A percentile compares a stretch with the other conserved stretches of the same genome.
phyloP scores from a whole-genome alignment of 2,113 vertebrate genomes.

The Pomatorhinus ruficollis region DNA sequence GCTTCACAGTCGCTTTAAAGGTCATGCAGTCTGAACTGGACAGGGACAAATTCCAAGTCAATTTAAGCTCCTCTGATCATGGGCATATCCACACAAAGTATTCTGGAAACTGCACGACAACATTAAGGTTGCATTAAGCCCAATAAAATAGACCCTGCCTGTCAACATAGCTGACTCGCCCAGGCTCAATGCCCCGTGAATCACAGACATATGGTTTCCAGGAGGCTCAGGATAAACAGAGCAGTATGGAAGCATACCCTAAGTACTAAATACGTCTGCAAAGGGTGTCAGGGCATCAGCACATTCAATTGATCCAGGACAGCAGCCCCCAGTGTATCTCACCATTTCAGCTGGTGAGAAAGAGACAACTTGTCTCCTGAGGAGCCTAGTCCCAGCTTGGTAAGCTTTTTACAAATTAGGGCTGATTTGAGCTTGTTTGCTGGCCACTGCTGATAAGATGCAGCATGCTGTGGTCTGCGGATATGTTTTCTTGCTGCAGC shows the following conservation, averaged over 20 bases:
- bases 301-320: not conserved
- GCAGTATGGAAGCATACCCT: not conserved
- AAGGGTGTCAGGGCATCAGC: not conserved
- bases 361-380: not conserved
- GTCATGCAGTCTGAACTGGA: not conserved
- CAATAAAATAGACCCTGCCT: not conserved
- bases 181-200: not conserved
- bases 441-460: not conserved
- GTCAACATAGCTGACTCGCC: not conserved
- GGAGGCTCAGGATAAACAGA: not conserved
- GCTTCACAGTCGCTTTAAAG: not conserved
- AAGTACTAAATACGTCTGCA: not conserved
- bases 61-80: not conserved
- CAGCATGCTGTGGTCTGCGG: accelerated
- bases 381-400: not conserved
- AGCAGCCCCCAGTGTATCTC: not conserved
- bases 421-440: not conserved
- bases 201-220: not conserved
- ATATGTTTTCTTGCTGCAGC: not conserved
- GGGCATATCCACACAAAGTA: not conserved
- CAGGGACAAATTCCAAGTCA: not conserved
- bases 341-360: not conserved
- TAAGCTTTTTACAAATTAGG: not conserved
- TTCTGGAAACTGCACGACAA: not conserved
- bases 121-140: not conserved